Evolutionary conservation across 2,797 vertebrate species (phyloP).

Genomic region (Aulostomus chinensis): DNA sequence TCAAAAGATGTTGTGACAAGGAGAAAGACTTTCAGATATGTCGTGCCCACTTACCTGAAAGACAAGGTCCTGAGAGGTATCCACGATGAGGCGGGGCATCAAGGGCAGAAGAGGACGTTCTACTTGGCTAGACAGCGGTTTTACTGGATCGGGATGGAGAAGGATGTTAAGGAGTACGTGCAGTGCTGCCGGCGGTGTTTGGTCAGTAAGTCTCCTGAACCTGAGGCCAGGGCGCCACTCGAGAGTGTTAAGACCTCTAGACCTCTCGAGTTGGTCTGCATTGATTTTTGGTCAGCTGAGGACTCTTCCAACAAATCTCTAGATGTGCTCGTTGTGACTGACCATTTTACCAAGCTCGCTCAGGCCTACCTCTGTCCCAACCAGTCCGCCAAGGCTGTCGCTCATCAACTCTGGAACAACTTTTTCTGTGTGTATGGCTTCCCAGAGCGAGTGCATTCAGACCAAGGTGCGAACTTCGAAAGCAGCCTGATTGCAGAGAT

Average conservation of each 20-base stretch:
- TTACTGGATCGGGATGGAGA: not conserved
- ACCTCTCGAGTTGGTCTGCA: slow-evolving; percentile 20
- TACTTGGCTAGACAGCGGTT: not conserved
- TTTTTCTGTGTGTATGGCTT: slow-evolving; percentile 31
- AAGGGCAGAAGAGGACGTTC: not conserved
- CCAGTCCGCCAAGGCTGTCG: slow-evolving; percentile 15
- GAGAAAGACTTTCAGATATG: not conserved
- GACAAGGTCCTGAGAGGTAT: not conserved
- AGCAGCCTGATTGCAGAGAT: slow-evolving; percentile 10
- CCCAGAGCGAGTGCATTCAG: slow-evolving; percentile 3
- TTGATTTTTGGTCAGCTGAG: slow-evolving; percentile 30
- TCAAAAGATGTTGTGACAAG: not conserved
- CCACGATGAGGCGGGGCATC: not conserved
- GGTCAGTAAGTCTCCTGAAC: slow-evolving; percentile 22
- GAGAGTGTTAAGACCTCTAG: slow-evolving; percentile 7
- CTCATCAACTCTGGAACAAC: slow-evolving; percentile 22
- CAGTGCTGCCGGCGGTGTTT: slow-evolving; percentile 2
- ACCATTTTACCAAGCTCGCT: slow-evolving; percentile 29
- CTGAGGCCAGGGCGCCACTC: slow-evolving; percentile 4
- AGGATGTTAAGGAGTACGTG: not conserved
- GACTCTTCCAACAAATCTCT: slow-evolving; percentile 5
- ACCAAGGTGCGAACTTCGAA: slow-evolving; percentile 8
- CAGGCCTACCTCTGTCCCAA: slow-evolving; percentile 19
- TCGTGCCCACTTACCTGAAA: not conserved
- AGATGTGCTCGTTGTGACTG: slow-evolving; percentile 28